Conservation (phyloP, 2,888 invertebrate genomes). For the Proisotoma minuta region DNA sequence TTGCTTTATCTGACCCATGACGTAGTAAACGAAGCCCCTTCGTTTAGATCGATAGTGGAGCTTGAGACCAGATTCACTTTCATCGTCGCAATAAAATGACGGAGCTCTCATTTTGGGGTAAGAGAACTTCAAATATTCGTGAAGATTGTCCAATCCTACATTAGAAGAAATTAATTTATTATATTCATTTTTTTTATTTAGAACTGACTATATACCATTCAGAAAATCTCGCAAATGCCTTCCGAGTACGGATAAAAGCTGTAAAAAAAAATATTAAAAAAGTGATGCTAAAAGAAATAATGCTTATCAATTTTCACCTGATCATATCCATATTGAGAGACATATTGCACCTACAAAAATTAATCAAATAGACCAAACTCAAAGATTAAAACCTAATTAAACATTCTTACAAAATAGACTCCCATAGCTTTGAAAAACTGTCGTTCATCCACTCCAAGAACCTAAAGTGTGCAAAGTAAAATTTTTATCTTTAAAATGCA, state of each 20-base stretch:
- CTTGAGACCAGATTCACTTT: conserved; percentile 84
- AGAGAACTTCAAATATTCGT: conserved; percentile 93
- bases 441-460: conserved; percentile 76
- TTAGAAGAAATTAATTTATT: background rate
- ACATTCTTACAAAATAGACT: background rate
- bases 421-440: conserved; percentile 87
- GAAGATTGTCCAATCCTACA: conserved; percentile 75
- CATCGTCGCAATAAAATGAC: conserved; percentile 66
- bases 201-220: too few relatives aligned
- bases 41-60: conserved; percentile 90
- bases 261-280: too few relatives aligned
- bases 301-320: too few relatives aligned
- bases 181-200: too few relatives aligned
- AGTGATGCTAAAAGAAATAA: too few relatives aligned
- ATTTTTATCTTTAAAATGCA: conserved; percentile 3
- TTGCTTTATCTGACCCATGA: conserved; percentile 80
- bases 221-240: conserved; percentile 92
- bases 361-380: too few relatives aligned
- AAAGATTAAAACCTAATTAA: too few relatives aligned
- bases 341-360: conserved; percentile 84
- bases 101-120: conserved; percentile 82
- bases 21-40: conserved; percentile 90
- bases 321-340: conserved; percentile 92
- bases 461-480: too few relatives aligned
- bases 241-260: conserved; percentile 82